Evolutionary conservation across 2,888 invertebrate genomes (phyloP).

Genomic region (Linnaemya tessellans): DNA sequence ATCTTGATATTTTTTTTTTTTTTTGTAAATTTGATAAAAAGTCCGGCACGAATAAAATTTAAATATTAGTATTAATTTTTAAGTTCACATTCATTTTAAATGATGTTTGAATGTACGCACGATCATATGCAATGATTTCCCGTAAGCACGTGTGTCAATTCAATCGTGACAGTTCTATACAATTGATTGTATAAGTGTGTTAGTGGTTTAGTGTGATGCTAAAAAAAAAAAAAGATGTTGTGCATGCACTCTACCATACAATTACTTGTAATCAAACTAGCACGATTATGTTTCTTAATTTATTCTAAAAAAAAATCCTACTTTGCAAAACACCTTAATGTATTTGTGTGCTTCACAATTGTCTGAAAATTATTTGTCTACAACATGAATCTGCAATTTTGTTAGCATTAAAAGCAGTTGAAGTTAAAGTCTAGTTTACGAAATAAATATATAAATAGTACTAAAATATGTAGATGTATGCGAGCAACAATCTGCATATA

Average conservation of each 20-base stretch:
- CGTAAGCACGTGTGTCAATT: neutral
- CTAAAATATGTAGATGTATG: neutral
- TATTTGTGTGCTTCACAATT: neutral
- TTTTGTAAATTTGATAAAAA: too few relatives aligned
- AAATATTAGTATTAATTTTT: too few relatives aligned
- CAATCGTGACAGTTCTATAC: constrained; percentile 54
- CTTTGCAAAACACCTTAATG: neutral
- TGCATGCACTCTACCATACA: neutral
- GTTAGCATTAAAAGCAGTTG: neutral
- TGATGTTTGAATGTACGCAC: too few relatives aligned
- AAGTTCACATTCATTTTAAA: too few relatives aligned
- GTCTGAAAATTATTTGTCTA: neutral
- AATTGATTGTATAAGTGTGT: neutral
- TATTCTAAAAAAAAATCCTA: neutral
- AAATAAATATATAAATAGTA: neutral
- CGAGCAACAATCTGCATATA: constrained; percentile 26
- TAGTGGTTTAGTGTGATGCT: constrained; percentile 39
- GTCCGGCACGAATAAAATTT: too few relatives aligned
- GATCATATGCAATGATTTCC: too few relatives aligned
- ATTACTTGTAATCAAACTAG: neutral
- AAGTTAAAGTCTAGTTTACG: neutral
- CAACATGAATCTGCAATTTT: neutral
- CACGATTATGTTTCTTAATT: neutral
- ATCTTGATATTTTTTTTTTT: too few relatives aligned
- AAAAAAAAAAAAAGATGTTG: too few relatives aligned